Conservation (phyloP, 2,113 vertebrate species). For the Pteronura brasiliensis region DNA sequence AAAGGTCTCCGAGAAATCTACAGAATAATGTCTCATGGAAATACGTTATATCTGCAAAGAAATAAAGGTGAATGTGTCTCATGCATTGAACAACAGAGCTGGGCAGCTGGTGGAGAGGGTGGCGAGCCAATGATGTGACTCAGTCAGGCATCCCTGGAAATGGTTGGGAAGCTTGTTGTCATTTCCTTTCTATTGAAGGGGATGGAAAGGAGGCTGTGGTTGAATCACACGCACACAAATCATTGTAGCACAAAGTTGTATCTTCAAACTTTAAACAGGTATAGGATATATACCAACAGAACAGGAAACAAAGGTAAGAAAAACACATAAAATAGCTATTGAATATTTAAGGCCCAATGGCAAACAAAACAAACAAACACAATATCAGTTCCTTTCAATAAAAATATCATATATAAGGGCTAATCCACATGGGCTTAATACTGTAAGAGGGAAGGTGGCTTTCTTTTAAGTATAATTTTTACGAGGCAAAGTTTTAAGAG, state of each 20-base stretch:
- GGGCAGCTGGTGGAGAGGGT: neutral
- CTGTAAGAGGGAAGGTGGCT: neutral
- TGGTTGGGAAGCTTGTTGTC: neutral
- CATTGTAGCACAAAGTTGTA: neutral
- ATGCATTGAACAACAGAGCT: neutral
- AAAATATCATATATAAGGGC: neutral
- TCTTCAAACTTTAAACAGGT: neutral
- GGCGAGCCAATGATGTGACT: neutral
- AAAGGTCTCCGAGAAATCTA: constrained; percentile 15
- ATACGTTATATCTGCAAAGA: neutral
- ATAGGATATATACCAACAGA: neutral
- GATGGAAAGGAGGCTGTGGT: neutral
- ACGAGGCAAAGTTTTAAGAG: constrained; percentile 2
- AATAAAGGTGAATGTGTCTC: neutral
- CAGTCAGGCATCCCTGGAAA: neutral
- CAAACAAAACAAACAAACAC: neutral
- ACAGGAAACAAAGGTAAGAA: neutral
- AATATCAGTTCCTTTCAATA: neutral
- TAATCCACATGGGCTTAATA: neutral
- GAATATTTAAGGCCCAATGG: neutral
- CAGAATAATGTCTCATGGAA: constrained; percentile 4
- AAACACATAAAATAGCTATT: neutral
- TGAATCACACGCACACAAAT: neutral
- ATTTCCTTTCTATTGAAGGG: neutral
- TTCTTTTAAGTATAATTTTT: neutral